Percentiles rank a stretch among this genome's conserved stretches.
Evolutionary conservation across 2,113 vertebrate genomes (phyloP).

Genomic region (Cervus canadensis): DNA sequence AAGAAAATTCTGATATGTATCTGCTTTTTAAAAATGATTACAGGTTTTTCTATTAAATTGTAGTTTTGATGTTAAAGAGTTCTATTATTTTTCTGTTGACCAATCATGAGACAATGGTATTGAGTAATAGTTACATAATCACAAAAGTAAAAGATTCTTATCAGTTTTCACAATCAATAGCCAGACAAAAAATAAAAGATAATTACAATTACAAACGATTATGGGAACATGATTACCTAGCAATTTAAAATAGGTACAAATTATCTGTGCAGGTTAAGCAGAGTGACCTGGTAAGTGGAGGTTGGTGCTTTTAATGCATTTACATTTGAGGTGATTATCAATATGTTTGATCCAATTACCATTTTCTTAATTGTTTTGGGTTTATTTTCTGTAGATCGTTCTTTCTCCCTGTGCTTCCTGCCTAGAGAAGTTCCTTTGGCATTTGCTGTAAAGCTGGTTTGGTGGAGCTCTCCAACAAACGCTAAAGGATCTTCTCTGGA

Average conservation of each 20-base stretch:
- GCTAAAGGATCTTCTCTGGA: background rate
- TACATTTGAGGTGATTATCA: too few species aligned
- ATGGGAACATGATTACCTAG: background rate
- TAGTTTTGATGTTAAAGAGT: background rate
- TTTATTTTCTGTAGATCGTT: background rate
- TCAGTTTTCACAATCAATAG: background rate
- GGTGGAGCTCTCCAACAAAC: background rate
- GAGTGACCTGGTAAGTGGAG: too few species aligned
- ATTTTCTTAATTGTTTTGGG: too few species aligned
- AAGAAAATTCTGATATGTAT: background rate
- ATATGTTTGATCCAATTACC: too few species aligned
- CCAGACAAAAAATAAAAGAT: background rate
- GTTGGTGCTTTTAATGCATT: too few species aligned
- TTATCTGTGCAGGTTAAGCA: too few species aligned
- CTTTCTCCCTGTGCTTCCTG: background rate
- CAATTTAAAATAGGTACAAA: too few species aligned
- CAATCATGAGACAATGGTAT: background rate
- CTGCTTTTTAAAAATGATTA: background rate
- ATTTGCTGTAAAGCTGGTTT: background rate
- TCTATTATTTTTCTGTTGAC: background rate
- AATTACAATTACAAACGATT: background rate
- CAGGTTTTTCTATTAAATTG: background rate
- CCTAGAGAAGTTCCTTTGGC: background rate
- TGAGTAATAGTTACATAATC: background rate
- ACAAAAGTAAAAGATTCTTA: background rate